Evolutionary conservation across 2,113 vertebrate genomes (phyloP).

Genomic region (Nestor notabilis): DNA sequence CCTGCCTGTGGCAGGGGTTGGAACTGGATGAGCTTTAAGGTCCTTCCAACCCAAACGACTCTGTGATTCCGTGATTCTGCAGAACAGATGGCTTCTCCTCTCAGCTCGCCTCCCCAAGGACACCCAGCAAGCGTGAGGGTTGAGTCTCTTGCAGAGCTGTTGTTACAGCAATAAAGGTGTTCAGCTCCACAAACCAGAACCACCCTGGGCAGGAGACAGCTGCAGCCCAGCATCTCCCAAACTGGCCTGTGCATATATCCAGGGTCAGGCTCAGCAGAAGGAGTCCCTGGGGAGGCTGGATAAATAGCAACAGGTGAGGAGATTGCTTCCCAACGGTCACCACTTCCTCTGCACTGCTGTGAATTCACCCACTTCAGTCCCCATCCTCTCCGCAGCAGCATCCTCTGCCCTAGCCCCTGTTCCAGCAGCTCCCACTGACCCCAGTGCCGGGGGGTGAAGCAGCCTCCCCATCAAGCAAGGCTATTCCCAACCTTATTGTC

Average conservation of each 20-base stretch:
- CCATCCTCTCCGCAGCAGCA: not conserved
- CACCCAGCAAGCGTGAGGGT: not conserved
- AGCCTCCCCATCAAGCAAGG: not conserved
- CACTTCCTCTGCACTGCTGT: not conserved
- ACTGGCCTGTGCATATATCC: fast-evolving
- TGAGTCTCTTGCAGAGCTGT: not conserved
- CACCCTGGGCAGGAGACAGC: not conserved
- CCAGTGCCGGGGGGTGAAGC: not conserved
- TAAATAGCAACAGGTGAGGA: not conserved
- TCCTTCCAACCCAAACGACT: not conserved
- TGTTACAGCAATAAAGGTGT: not conserved
- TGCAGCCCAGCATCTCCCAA: not conserved
- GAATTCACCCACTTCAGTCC: not conserved
- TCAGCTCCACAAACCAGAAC: not conserved
- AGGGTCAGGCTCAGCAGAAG: fast-evolving
- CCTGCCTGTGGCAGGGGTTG: too few species aligned
- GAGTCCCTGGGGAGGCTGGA: not conserved
- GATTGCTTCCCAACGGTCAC: constrained; percentile 29
- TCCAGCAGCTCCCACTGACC: not conserved
- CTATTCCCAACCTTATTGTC: not conserved
- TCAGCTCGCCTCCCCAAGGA: not conserved
- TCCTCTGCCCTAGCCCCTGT: not conserved
- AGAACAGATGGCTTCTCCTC: not conserved
- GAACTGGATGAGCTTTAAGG: not conserved
- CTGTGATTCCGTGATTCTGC: not conserved